phyloP scores from a whole-genome alignment of 2,888 invertebrate species.

The Ormyrus nitidulus region DNA sequence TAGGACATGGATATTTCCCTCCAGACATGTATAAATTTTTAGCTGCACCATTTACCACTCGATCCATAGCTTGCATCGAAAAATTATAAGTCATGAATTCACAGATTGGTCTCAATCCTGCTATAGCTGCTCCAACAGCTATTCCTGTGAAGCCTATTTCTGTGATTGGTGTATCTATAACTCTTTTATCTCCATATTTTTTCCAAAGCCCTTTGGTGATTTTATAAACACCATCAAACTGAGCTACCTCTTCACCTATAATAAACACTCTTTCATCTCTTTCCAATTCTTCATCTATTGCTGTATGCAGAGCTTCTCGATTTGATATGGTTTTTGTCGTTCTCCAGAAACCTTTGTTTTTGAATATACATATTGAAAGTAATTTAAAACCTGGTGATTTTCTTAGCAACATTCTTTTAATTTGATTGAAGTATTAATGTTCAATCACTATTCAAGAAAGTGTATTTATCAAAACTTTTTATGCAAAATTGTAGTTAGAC shows the following conservation, averaged over 20 bases:
- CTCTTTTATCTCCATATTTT: constrained; percentile 81
- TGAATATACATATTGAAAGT: too few relatives aligned
- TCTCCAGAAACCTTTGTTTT: neutral
- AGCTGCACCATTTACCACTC: constrained; percentile 78
- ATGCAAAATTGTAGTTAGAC: neutral
- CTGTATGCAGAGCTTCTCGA: constrained; percentile 80
- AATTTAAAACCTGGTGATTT: too few relatives aligned
- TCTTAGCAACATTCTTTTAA: too few relatives aligned
- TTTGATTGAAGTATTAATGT: neutral
- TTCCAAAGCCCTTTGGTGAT: constrained; percentile 80
- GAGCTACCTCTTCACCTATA: constrained; percentile 82
- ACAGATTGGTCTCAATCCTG: constrained; percentile 82
- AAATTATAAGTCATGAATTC: constrained; percentile 88
- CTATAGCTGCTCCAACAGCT: constrained; percentile 83
- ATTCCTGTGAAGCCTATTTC: constrained; percentile 83
- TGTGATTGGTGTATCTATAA: constrained; percentile 83
- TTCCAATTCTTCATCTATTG: constrained; percentile 81
- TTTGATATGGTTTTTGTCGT: constrained; percentile 68
- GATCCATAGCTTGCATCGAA: constrained; percentile 86
- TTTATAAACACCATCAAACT: constrained; percentile 81
- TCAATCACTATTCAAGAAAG: neutral
- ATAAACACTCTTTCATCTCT: constrained; percentile 79
- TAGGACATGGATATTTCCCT: constrained; percentile 78
- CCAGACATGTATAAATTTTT: constrained; percentile 85
- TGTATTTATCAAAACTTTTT: neutral